A percentile compares a stretch with the other conserved stretches of the same genome.
Evolutionary conservation across 2,797 vertebrate species (phyloP).

Genomic region (Allobates femoralis): DNA sequence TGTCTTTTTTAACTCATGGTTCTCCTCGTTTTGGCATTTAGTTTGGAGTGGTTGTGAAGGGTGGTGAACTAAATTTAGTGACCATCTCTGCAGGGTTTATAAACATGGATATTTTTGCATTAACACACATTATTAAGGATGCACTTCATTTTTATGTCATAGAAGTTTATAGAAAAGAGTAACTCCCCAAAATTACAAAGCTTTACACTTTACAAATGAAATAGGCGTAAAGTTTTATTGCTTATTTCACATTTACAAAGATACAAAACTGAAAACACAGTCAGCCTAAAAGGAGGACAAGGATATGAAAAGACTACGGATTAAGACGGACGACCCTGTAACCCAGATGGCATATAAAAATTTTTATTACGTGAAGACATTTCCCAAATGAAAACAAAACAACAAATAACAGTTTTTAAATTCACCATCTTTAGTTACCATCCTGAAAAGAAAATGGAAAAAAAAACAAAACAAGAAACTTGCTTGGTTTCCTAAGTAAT

Average conservation of each 20-base stretch:
- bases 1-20: too few species aligned
- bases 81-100: too few species aligned
- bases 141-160: background rate
- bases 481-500: background rate
- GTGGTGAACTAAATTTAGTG: too few species aligned
- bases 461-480: background rate
- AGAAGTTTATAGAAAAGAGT: background rate
- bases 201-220: background rate
- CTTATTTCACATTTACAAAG: conserved; percentile 59
- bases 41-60: too few species aligned
- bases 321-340: conserved; percentile 13
- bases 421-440: background rate
- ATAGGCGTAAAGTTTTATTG: conserved; percentile 59
- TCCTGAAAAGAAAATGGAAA: background rate
- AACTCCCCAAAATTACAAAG: background rate
- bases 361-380: background rate
- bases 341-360: conserved; percentile 31
- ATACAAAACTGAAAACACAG: conserved; percentile 52
- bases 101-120: too few species aligned
- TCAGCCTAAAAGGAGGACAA: conserved; percentile 48
- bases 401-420: background rate
- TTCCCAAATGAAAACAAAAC: conserved; percentile 3
- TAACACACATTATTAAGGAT: too few species aligned
- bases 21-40: too few species aligned
- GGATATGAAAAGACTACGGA: conserved; percentile 19